Conservation (phyloP, 2,797 vertebrate genomes). For the Lophius americanus region DNA sequence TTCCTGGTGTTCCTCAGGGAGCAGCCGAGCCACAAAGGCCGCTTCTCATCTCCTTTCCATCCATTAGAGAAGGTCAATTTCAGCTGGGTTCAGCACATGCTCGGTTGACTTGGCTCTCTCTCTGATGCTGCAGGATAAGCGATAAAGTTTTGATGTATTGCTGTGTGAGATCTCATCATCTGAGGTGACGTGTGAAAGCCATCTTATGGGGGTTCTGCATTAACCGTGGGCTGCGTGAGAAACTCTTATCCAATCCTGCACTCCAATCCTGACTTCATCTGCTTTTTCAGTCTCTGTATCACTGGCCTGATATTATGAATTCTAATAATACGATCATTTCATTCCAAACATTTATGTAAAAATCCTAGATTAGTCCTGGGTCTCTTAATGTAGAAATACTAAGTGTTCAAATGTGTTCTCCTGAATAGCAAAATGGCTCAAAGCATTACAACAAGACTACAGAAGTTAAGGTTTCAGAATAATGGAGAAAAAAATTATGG, state of each 20-base stretch:
- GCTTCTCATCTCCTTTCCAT: conserved; percentile 47
- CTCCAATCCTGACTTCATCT: not conserved
- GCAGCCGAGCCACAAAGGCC: conserved; percentile 18
- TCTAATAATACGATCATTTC: too few relatives aligned
- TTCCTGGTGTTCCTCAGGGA: conserved; percentile 63
- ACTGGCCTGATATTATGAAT: too few relatives aligned
- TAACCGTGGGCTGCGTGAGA: conserved; percentile 11
- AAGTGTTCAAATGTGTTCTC: too few relatives aligned
- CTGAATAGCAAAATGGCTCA: too few relatives aligned
- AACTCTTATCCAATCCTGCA: not conserved
- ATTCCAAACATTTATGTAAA: too few relatives aligned
- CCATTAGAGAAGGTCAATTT: conserved; percentile 56
- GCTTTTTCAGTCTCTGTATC: not conserved
- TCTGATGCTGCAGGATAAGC: conserved; percentile 28
- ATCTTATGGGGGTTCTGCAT: conserved; percentile 22
- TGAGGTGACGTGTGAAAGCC: conserved; percentile 15
- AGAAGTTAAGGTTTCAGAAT: too few relatives aligned
- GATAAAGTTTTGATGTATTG: conserved; percentile 26
- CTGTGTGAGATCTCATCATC: conserved; percentile 35
- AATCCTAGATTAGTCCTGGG: too few relatives aligned
- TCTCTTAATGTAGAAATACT: too few relatives aligned
- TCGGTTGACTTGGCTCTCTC: conserved; percentile 30
- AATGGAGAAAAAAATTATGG: too few relatives aligned
- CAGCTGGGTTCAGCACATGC: conserved; percentile 45
- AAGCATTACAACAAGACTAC: too few relatives aligned